Evolutionary conservation across 2,797 vertebrate genomes (phyloP).

Genomic region (Bucorvus abyssinicus): DNA sequence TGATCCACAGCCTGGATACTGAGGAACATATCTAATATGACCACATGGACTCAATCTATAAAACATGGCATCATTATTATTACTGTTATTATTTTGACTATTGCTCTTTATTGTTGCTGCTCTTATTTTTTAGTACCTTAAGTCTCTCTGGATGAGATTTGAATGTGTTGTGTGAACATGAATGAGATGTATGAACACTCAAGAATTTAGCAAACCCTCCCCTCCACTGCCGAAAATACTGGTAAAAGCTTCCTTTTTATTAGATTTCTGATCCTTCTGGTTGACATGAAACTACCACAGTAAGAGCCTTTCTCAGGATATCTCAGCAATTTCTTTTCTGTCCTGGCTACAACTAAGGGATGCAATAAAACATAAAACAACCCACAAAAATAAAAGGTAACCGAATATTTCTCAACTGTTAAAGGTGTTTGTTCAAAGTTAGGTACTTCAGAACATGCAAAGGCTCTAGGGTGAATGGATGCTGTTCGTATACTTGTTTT

Average conservation of each 20-base stretch:
- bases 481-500: neutral
- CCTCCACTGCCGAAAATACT: neutral
- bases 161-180: neutral
- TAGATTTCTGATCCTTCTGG: neutral
- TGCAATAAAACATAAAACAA: neutral
- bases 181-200: neutral
- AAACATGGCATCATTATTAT: neutral
- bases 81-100: neutral
- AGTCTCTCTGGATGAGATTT: neutral
- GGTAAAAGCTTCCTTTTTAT: neutral
- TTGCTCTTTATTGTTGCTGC: neutral
- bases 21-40: neutral
- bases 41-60: fast-evolving
- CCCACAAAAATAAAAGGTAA: slow-evolving; percentile 4
- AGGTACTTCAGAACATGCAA: neutral
- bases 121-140: neutral
- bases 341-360: neutral
- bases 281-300: neutral
- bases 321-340: neutral
- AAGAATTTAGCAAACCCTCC: neutral
- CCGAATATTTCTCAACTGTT: neutral
- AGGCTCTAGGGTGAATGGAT: neutral
- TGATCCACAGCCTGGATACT: neutral
- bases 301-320: neutral
- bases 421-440: neutral